Evolutionary conservation across 2,113 vertebrate species (phyloP), one percentile per base, ranked within the genome.

Genomic region (Polypterus bichir): DNA sequence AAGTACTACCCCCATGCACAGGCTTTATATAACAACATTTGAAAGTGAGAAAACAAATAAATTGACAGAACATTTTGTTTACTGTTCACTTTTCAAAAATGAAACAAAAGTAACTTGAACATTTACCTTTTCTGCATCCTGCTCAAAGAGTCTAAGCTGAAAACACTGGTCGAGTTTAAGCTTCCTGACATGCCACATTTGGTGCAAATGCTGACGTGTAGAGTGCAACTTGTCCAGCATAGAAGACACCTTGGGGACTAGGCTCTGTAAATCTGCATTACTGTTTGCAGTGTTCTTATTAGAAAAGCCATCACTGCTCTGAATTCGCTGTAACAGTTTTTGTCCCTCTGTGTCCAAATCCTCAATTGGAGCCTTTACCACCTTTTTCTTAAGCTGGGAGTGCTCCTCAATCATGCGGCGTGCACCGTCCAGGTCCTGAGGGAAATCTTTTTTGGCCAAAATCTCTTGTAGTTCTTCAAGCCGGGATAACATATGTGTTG

Each of bases 121-220:
- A 47, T 61, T 81, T 74, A 98, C 94, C 94, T 98, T 98, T 71
- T 99, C 94, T 7, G 95, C 96, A 53, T 99, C 95, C 79, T 99
- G 96, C 68, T 99, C 92, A 64, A 97, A 99, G 57, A 99, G 89
- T 62, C 95, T 79, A 62, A 99, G 86, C 84, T 99, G 96, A 76
- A 99, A 98, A 77, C 94, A 98, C 78, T 99, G 94, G 85, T 99
- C 96, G 79, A 98, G 79, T 80, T 97, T 98, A 72, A 97, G 76
- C 65, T 99, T 99, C 73, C 92, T 77, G 75, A 93, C 85, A 67
- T 99, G 96, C 96, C 96, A 98, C 82, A 97, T 88, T 86, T 99
- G 96, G 75, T 99, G 96, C 74, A 99, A 83, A 73, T 97, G 94
- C 79, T 98, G 96, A 4, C 95, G 83, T 0, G 93, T 94, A 44